Conservation (phyloP, 1,140 invertebrate species). For the Heliconius eleuchia region DNA sequence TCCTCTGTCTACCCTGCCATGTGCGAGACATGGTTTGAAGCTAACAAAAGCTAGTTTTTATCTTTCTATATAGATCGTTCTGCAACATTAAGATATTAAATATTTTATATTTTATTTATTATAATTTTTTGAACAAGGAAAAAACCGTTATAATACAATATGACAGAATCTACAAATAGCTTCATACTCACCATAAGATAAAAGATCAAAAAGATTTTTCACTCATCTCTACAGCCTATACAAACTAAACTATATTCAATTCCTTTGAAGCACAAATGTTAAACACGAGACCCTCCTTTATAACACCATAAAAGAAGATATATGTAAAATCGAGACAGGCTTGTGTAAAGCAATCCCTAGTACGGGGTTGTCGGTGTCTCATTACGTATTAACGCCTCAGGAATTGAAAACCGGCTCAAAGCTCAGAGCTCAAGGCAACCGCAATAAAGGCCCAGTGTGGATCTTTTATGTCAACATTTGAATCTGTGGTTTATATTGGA, state of each 20-base stretch:
- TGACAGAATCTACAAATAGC: too few relatives aligned
- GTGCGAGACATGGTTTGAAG: too few relatives aligned
- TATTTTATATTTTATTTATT: too few relatives aligned
- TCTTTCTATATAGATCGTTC: too few relatives aligned
- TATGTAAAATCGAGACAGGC: conserved; percentile 10
- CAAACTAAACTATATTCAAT: background rate
- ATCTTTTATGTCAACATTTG: conserved; percentile 25
- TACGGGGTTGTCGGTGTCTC: conserved; percentile 23
- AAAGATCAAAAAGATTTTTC: background rate
- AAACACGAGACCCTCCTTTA: conserved; percentile 11
- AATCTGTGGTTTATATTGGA: conserved; percentile 1
- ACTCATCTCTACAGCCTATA: background rate
- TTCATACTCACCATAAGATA: background rate
- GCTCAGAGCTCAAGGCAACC: conserved; percentile 6
- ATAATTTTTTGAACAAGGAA: too few relatives aligned
- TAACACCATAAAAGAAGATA: conserved; percentile 15
- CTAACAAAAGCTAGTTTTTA: too few relatives aligned
- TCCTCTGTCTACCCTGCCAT: too few relatives aligned
- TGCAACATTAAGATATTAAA: too few relatives aligned
- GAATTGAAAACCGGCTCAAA: conserved; percentile 26
- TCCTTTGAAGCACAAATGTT: conserved; percentile 6
- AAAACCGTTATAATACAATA: too few relatives aligned
- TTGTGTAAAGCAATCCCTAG: conserved; percentile 11
- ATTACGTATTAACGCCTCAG: conserved; percentile 31
- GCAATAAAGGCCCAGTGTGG: conserved; percentile 16